Conservation (phyloP, 30 jellyfish, hydroid and myxozoan genomes). For the Hydractinia symbiolongicarpus region DNA sequence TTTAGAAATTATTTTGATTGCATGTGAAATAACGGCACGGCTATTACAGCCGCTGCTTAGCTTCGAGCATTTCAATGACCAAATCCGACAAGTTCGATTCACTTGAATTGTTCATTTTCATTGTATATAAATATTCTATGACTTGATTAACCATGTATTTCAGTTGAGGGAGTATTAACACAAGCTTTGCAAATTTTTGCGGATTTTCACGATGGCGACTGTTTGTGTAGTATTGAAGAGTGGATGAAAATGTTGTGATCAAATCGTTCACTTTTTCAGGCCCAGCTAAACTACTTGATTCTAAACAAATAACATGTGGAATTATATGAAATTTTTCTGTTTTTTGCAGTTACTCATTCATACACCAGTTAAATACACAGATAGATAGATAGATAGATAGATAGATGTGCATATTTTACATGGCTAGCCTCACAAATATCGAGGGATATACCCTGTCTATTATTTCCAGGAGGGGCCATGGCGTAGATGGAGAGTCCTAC, state of each 20-base stretch:
- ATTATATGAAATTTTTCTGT: too few species aligned
- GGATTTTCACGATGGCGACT: slow-evolving; percentile 82
- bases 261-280: slow-evolving; percentile 68
- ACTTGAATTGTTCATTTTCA: slow-evolving; percentile 50
- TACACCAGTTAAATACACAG: too few species aligned
- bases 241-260: slow-evolving; percentile 61
- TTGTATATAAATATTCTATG: slow-evolving; percentile 66
- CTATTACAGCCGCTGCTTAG: slow-evolving; percentile 61
- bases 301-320: slow-evolving; percentile 16
- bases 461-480: too few species aligned
- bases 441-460: too few species aligned
- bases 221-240: slow-evolving; percentile 62
- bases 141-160: slow-evolving; percentile 71
- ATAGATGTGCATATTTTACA: too few species aligned
- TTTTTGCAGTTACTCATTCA: too few species aligned
- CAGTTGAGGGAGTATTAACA: slow-evolving; percentile 80
- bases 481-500: too few species aligned
- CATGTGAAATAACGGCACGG: too few species aligned
- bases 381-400: too few species aligned
- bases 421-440: too few species aligned
- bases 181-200: slow-evolving; percentile 78
- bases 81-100: slow-evolving; percentile 81
- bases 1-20: too few species aligned
- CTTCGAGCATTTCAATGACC: slow-evolving; percentile 91
- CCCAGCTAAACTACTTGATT: slow-evolving; percentile 77